These are phyloP conservation scores for Orthosia gothica DNA, from an alignment of 2,888 invertebrate species.

Conservation along the genomic window DNA sequence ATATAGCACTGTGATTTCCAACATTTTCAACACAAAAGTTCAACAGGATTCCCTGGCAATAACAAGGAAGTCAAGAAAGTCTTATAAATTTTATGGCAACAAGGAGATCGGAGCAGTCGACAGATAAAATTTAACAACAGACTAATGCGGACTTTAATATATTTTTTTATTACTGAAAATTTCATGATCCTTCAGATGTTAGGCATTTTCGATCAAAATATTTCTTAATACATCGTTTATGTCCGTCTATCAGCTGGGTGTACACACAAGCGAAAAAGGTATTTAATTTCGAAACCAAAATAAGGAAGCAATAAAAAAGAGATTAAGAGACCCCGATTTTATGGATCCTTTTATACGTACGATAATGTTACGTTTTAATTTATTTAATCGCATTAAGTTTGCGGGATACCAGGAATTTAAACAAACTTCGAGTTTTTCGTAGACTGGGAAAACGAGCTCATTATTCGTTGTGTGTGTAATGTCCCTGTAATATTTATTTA, in stretches of 20 bases:
- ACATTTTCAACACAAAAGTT: constrained; percentile 57
- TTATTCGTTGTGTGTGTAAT: constrained; percentile 5
- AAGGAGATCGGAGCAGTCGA: constrained; percentile 44
- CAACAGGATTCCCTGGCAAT: constrained; percentile 49
- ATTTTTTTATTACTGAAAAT: constrained; percentile 50
- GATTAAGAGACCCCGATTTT: constrained; percentile 32
- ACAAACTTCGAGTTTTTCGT: constrained; percentile 29
- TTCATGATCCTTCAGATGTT: constrained; percentile 35
- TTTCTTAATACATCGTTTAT: constrained; percentile 19
- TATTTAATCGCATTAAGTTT: constrained; percentile 59
- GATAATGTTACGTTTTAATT: constrained; percentile 63
- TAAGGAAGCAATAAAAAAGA: constrained; percentile 54
- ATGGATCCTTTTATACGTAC: constrained; percentile 55
- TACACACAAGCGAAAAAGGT: constrained; percentile 14
- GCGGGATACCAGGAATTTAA: constrained; percentile 20
- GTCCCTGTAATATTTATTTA: neutral
- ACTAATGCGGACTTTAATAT: constrained; percentile 56
- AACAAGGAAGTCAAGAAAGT: constrained; percentile 55
- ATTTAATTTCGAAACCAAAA: constrained; percentile 38
- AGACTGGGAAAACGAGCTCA: constrained; percentile 8
- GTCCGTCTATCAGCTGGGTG: constrained; percentile 1
- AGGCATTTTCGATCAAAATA: constrained; percentile 19
- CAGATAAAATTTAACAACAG: constrained; percentile 62
- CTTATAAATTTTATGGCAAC: constrained; percentile 60
- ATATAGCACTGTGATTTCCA: constrained; percentile 42